Evolutionary conservation across 2,888 invertebrate species (phyloP).

Genomic region (Sarcophaga subvicina): DNA sequence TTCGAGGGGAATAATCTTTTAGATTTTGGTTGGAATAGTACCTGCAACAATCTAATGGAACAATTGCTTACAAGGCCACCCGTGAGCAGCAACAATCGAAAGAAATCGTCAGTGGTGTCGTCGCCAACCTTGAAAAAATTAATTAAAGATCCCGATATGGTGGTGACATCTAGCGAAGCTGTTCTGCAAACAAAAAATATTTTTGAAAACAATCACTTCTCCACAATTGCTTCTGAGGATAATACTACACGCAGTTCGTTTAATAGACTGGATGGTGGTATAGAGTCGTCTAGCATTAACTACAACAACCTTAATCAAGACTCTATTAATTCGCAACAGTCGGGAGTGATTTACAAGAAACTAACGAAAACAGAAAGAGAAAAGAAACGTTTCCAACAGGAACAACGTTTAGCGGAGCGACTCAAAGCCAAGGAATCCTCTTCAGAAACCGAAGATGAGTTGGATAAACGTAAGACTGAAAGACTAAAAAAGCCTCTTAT

Average conservation of each 20-base stretch:
- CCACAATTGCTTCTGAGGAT: conserved; percentile 66
- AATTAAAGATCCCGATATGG: conserved; percentile 57
- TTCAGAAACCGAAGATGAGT: conserved; percentile 82
- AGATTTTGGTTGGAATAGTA: conserved; percentile 84
- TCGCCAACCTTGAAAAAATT: background rate
- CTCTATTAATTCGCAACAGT: conserved; percentile 58
- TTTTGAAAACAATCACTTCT: conserved; percentile 48
- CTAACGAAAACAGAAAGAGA: conserved; percentile 79
- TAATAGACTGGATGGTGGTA: conserved; percentile 44
- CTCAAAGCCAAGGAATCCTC: conserved; percentile 81
- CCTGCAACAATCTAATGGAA: conserved; percentile 91
- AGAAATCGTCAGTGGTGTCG: conserved; percentile 52
- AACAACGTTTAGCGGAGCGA: conserved; percentile 78
- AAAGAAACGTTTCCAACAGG: conserved; percentile 78
- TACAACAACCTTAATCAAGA: conserved; percentile 65
- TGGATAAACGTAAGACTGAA: conserved; percentile 75
- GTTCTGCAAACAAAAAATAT: conserved; percentile 2
- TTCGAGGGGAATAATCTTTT: conserved; percentile 70
- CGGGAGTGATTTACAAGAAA: conserved; percentile 73
- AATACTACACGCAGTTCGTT: conserved; percentile 63
- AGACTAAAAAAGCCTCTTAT: conserved; percentile 77
- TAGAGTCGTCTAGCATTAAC: conserved; percentile 68
- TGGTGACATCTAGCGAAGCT: conserved; percentile 38
- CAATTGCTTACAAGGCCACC: conserved; percentile 85
- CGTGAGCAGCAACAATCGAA: conserved; percentile 61